These are phyloP conservation scores for Diabrotica balteata DNA, from an alignment of 2,888 invertebrate genomes.

Conservation along the genomic window DNA sequence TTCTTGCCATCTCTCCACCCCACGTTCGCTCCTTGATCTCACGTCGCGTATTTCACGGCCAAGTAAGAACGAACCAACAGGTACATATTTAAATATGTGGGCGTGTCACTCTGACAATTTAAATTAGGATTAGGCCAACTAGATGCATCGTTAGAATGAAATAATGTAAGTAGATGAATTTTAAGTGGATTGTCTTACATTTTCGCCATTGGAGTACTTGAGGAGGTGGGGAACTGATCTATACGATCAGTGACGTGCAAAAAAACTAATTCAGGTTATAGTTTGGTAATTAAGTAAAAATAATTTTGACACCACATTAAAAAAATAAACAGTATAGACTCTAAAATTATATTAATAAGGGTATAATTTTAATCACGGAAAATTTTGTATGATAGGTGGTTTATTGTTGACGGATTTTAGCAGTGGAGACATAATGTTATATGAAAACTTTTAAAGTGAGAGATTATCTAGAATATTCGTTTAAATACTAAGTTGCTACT, in stretches of 20 bases:
- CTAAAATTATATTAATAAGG: too few species aligned
- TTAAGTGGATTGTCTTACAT: constrained; percentile 47
- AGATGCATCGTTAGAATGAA: constrained; percentile 45
- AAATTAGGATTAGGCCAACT: constrained; percentile 46
- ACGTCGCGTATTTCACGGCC: neutral
- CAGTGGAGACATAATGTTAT: too few species aligned
- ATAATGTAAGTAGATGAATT: constrained; percentile 48
- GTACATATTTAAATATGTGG: constrained; percentile 47
- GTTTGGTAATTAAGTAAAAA: too few species aligned
- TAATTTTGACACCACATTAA: too few species aligned
- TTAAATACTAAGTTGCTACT: too few species aligned
- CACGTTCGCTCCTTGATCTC: constrained; percentile 3
- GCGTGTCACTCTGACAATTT: constrained; percentile 48
- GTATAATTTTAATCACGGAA: too few species aligned
- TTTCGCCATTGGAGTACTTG: constrained; percentile 31
- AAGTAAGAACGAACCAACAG: constrained; percentile 33
- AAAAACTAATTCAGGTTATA: too few species aligned
- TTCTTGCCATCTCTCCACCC: constrained; percentile 6
- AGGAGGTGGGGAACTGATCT: constrained; percentile 9
- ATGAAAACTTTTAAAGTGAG: too few species aligned
- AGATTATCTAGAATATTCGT: too few species aligned
- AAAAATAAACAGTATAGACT: too few species aligned
- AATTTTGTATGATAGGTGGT: too few species aligned
- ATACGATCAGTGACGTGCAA: constrained; percentile 1
- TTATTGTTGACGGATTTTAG: too few species aligned